Evolutionary conservation across 1,140 invertebrate species (phyloP).

Genomic region (Cecropterus lyciades): DNA sequence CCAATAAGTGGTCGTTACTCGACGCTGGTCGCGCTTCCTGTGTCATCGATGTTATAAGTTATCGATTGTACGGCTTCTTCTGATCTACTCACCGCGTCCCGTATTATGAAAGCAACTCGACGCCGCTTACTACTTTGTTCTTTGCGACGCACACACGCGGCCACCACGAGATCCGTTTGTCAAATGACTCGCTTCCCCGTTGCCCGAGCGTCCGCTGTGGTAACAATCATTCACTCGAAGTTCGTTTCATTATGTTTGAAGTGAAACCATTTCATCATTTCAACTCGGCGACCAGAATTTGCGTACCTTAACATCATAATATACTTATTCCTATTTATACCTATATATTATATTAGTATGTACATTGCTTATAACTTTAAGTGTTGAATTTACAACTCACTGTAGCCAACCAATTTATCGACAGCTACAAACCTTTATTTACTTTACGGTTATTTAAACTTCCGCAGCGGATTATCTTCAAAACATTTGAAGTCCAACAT

Average conservation of each 20-base stretch:
- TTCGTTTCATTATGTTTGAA: not conserved
- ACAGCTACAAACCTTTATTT: no score
- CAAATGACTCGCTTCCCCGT: not conserved
- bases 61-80: slow-evolving; percentile 7
- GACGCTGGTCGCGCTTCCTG: slow-evolving; percentile 12
- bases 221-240: not conserved
- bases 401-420: no score
- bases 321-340: no score
- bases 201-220: slow-evolving; percentile 4
- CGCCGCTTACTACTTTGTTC: not conserved
- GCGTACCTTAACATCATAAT: no score
- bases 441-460: no score
- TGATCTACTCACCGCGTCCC: not conserved
- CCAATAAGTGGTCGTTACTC: slow-evolving; percentile 18
- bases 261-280: not conserved
- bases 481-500: no score
- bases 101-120: not conserved
- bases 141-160: not conserved
- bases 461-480: no score
- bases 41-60: slow-evolving; percentile 9
- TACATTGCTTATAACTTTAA: no score
- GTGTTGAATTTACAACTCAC: no score
- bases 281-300: no score
- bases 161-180: not conserved
- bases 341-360: no score